Conservation (phyloP, 2,113 vertebrate species). For the Platysteira castanea region DNA sequence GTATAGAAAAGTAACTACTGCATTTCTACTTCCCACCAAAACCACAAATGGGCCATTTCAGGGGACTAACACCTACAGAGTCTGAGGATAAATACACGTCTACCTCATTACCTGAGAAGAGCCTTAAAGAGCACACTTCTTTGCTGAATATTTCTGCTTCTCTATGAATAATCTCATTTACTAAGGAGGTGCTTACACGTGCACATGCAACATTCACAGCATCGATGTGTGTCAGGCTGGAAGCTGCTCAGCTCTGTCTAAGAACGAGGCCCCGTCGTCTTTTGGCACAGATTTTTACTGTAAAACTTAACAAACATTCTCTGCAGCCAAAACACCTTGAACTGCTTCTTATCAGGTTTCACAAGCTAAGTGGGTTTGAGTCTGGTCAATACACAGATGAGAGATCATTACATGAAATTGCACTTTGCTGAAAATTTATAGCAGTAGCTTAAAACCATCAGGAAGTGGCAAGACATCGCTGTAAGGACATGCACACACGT, state of each 20-base stretch:
- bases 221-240: background rate
- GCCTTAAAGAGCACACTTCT: background rate
- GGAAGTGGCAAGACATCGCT: background rate
- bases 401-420: background rate
- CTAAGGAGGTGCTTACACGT: background rate
- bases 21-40: slow-evolving; percentile 17
- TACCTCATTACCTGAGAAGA: slow-evolving; percentile 12
- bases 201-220: background rate
- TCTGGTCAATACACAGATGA: background rate
- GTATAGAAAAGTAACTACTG: background rate
- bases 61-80: background rate
- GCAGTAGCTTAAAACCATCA: background rate
- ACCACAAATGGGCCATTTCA: background rate
- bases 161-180: background rate
- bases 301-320: slow-evolving; percentile 8
- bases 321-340: slow-evolving; percentile 13
- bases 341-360: slow-evolving; percentile 31
- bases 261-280: background rate
- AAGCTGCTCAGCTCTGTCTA: background rate
- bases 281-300: slow-evolving; percentile 16
- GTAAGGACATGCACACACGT: background rate
- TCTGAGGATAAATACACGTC: slow-evolving; percentile 1
- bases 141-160: background rate
- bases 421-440: background rate
- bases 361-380: background rate